Evolutionary conservation across 2,797 vertebrate species (phyloP).

Genomic region (Poecile montanus): DNA sequence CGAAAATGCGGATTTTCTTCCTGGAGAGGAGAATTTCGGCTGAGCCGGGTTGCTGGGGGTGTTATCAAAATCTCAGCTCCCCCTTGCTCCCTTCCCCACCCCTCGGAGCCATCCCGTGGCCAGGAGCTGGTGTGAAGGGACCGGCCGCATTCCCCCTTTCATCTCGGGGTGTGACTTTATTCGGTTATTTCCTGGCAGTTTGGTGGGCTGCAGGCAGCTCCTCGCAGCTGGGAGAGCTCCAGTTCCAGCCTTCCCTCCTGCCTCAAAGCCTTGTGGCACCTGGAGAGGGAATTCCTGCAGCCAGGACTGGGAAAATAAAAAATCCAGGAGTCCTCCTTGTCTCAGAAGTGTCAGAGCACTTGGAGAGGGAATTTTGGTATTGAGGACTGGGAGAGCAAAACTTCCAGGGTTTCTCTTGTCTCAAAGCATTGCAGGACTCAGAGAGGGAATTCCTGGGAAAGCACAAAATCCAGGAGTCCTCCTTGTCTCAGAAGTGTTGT

Average conservation of each 20-base stretch:
- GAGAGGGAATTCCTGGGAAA: no score
- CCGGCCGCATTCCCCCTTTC: not conserved
- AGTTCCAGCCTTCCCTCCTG: not conserved
- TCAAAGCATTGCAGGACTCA: no score
- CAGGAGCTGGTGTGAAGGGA: not conserved
- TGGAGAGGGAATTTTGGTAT: not conserved
- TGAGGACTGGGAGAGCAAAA: not conserved
- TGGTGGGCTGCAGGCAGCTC: not conserved
- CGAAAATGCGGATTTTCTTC: not conserved
- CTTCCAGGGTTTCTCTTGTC: not conserved
- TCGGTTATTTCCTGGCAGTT: not conserved
- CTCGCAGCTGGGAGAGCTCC: not conserved
- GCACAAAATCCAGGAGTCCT: no score
- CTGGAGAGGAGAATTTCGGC: not conserved
- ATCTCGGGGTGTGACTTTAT: not conserved
- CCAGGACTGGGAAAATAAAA: not conserved
- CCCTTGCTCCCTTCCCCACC: not conserved
- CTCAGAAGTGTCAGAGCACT: no score
- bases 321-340: not conserved
- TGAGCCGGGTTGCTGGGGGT: not conserved
- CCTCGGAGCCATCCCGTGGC: not conserved
- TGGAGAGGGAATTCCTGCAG: not conserved
- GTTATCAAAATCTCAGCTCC: not conserved
- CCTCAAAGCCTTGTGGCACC: not conserved
- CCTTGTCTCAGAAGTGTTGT: no score